Evolutionary conservation across 1,140 invertebrate species (phyloP).

Genomic region (Meloidogyne exigua): DNA sequence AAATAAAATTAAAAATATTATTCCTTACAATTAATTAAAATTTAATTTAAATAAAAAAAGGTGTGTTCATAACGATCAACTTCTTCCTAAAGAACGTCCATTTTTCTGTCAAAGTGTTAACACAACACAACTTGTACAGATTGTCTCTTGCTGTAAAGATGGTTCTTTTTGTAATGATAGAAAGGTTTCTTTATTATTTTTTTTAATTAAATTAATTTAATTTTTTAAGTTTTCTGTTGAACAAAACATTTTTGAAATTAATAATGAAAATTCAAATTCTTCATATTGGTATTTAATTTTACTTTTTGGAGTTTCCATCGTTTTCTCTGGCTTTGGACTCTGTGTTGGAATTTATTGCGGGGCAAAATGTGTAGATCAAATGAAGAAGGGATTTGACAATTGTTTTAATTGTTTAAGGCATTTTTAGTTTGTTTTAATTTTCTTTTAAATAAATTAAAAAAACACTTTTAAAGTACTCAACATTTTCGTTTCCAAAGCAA

Average conservation of each 20-base stretch:
- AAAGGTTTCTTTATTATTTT: conserved; percentile 35
- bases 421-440: neutral
- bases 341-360: conserved; percentile 48
- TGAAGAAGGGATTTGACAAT: conserved; percentile 33
- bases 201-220: neutral
- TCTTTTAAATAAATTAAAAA: neutral
- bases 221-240: conserved; percentile 26
- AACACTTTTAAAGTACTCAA: neutral
- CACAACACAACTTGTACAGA: neutral
- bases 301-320: conserved; percentile 32
- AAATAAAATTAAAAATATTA: neutral
- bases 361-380: neutral
- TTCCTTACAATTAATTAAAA: neutral
- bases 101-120: conserved; percentile 44
- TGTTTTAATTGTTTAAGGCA: conserved; percentile 13
- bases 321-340: conserved; percentile 45
- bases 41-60: conserved; percentile 24
- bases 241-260: neutral
- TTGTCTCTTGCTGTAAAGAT: conserved; percentile 38
- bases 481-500: neutral
- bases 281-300: conserved; percentile 38
- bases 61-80: conserved; percentile 11
- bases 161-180: conserved; percentile 44
- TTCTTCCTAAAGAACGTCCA: conserved; percentile 40
- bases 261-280: neutral